Evolutionary conservation across 2,113 vertebrate genomes (phyloP).

Genomic region (Cyprinus carpio): DNA sequence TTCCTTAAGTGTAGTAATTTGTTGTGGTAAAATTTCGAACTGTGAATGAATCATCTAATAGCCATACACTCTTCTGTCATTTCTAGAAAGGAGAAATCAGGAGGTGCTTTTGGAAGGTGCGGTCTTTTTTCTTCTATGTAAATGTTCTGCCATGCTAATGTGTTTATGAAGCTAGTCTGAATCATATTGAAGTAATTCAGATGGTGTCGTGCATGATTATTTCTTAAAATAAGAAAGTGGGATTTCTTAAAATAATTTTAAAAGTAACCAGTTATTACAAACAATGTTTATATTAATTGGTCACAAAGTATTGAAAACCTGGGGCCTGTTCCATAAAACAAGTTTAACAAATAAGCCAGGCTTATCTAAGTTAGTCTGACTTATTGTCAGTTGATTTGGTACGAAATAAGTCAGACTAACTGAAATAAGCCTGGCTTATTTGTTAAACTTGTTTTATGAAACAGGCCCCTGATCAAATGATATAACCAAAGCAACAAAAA

Average conservation of each 20-base stretch:
- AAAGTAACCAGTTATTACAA: not conserved
- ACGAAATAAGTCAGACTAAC: too few relatives aligned
- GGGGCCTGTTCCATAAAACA: too few relatives aligned
- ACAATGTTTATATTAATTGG: not conserved
- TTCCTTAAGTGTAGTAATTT: not conserved
- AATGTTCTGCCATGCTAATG: not conserved
- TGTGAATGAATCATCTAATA: not conserved
- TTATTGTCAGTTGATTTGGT: too few relatives aligned
- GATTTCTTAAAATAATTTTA: not conserved
- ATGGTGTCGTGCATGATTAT: not conserved
- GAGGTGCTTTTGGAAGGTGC: conserved; percentile 65
- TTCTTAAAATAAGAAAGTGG: not conserved
- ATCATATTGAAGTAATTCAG: not conserved
- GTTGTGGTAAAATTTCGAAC: not conserved
- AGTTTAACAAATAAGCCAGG: too few relatives aligned
- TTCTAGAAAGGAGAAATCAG: conserved; percentile 64
- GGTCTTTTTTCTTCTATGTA: not conserved
- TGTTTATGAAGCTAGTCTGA: not conserved
- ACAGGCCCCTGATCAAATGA: not conserved
- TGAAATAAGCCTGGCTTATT: too few relatives aligned
- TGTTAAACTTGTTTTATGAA: too few relatives aligned
- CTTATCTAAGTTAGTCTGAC: too few relatives aligned
- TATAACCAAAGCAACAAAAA: not conserved
- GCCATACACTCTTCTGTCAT: not conserved
- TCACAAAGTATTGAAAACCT: not conserved